These are phyloP conservation scores for Eupelmus urozonus DNA, from an alignment of 2,888 invertebrate species.

Conservation along the genomic window DNA sequence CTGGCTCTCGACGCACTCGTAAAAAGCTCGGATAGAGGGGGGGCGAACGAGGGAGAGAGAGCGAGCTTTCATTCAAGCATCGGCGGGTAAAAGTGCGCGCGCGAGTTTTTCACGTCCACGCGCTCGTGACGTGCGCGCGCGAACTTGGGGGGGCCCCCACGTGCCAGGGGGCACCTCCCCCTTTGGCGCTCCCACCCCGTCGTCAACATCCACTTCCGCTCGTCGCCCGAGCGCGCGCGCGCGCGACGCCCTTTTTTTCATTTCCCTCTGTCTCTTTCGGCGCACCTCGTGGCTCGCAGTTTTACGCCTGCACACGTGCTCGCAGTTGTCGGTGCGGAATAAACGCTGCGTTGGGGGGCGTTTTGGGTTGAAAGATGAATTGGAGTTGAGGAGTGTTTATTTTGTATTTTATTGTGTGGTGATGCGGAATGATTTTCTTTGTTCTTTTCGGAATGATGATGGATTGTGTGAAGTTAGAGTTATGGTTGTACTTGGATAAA, in stretches of 20 bases:
- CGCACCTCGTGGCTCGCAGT: no score
- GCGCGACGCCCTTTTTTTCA: background rate
- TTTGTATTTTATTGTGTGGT: no score
- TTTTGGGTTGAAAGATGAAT: no score
- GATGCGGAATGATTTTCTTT: no score
- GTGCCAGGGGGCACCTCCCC: slow-evolving; percentile 26
- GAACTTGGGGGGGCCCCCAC: slow-evolving; percentile 35
- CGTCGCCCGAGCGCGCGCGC: background rate
- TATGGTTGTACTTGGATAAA: no score
- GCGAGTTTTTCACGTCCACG: slow-evolving; percentile 31
- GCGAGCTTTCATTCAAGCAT: slow-evolving; percentile 52
- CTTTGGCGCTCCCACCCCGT: background rate
- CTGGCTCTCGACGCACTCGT: slow-evolving; percentile 10
- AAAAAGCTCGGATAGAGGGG: slow-evolving; percentile 24
- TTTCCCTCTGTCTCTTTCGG: no score
- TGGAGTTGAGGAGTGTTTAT: no score
- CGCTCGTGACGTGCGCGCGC: background rate
- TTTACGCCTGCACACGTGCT: no score
- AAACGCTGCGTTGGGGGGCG: no score
- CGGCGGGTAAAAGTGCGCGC: slow-evolving; percentile 38
- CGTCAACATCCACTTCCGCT: slow-evolving; percentile 32
- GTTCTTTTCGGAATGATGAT: no score
- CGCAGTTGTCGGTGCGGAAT: no score
- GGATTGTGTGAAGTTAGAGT: no score
- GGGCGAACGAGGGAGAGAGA: slow-evolving; percentile 11